Evolutionary conservation across 2,888 invertebrate genomes (phyloP), one percentile per base, ranked within the genome.

Genomic region (Erpobdella octoculata): DNA sequence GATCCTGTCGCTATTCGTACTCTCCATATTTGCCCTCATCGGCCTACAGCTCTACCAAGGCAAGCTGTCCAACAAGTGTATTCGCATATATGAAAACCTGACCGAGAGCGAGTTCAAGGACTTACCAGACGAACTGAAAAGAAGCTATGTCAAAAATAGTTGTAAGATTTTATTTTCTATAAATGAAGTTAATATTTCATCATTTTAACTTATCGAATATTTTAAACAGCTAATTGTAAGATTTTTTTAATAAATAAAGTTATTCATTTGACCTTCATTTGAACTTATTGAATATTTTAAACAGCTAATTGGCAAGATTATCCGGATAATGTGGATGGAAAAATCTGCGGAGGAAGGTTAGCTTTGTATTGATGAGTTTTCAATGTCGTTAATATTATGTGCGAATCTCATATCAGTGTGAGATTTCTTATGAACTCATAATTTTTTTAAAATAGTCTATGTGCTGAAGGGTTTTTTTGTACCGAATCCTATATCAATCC

Each of bases 21-120:
- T 97, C 81, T 95, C 95, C 82, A 94, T 97, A 84, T 97, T 97
- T 87, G 96, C 96, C 82, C 88, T 97, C 83, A 91, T 96, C 90
- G 96, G 96, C 83, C 90, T 97, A 83, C 96, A 96, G 87, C 92
- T 96, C 86, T 97, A 96, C 86, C 94, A 93, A 92, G 96, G 73
- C 9, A 41, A 48, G 21, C 37, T 70, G 48, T 71, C 46, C 67
- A 64, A 71, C 66, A 71, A 71, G 67, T 73, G 71, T 64, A 41
- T 71, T 18, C 36, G 37, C 12, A 46, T 41, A 6, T 36, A 38
- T 0, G 48, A 38, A 58, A 69, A 72, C 58, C 2, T 69, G 69
- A 48, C 53, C 28, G 53, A n/a, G n/a, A n/a, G n/a, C n/a, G 37
- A 25, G 33, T 69, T 46, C 33, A 25, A 67, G n/a, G 4, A 41